Evolutionary conservation across 2,888 invertebrate species (phyloP).

Genomic region (Caenorhabditis sp.): DNA sequence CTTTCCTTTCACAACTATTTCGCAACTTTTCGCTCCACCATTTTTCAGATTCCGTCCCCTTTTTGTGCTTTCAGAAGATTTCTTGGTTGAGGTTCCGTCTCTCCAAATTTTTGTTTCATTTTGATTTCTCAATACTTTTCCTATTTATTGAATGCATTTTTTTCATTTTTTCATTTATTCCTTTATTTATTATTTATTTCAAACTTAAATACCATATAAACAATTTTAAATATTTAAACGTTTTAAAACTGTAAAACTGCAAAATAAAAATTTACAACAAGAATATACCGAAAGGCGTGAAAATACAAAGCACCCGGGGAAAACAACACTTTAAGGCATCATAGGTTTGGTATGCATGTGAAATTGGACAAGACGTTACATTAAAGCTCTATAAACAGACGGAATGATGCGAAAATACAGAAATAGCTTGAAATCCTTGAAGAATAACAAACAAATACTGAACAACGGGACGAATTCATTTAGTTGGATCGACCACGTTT

Average conservation of each 20-base stretch:
- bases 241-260: background rate
- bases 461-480: background rate
- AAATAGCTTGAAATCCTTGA: conserved; percentile 10
- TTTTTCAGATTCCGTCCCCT: conserved; percentile 8
- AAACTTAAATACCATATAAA: conserved; percentile 34
- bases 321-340: conserved; percentile 47
- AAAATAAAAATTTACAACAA: conserved; percentile 21
- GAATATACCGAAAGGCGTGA: background rate
- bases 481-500: conserved; percentile 62
- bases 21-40: too few species aligned
- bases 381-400: conserved; percentile 54
- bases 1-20: conserved; percentile 10
- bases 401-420: conserved; percentile 39
- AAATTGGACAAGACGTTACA: conserved; percentile 20
- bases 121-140: too few species aligned
- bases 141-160: background rate
- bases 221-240: conserved; percentile 14
- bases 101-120: conserved; percentile 24
- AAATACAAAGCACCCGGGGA: conserved; percentile 29
- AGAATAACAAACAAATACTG: background rate
- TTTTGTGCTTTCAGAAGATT: conserved; percentile 26
- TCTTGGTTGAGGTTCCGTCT: conserved; percentile 10
- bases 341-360: conserved; percentile 22
- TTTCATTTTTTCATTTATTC: background rate
- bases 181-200: conserved; percentile 21